These are phyloP conservation scores for Caenorhabditis latens DNA, from an alignment of 1,140 invertebrate genomes.

Conservation along the genomic window DNA sequence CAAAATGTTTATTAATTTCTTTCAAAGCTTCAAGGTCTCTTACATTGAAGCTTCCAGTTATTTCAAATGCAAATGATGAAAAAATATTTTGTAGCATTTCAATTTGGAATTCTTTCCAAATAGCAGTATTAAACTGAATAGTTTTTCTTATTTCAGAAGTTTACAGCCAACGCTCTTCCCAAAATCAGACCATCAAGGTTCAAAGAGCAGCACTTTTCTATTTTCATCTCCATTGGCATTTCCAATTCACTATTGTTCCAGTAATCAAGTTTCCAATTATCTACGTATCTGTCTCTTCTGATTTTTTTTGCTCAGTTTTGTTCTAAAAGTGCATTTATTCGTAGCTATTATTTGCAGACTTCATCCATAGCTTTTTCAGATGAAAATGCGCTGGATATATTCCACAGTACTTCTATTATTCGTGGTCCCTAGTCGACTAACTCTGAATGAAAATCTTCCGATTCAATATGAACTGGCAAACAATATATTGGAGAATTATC, in stretches of 20 bases:
- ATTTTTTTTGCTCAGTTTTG: neutral
- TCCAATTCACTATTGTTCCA: neutral
- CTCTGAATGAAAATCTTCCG: neutral
- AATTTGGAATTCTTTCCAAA: too few relatives aligned
- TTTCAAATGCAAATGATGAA: too few relatives aligned
- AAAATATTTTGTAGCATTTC: too few relatives aligned
- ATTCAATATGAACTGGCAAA: conserved; percentile 48
- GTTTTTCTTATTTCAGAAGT: too few relatives aligned
- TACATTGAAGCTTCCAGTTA: too few relatives aligned
- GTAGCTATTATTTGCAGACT: too few relatives aligned
- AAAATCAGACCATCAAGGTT: neutral
- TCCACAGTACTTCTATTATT: neutral
- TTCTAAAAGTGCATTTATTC: neutral
- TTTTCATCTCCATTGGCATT: neutral
- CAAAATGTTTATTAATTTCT: too few relatives aligned
- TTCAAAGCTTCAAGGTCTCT: too few relatives aligned
- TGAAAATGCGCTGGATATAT: neutral
- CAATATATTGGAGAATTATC: conserved; percentile 62
- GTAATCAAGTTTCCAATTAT: conserved; percentile 1
- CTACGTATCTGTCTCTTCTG: neutral
- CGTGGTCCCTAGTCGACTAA: neutral
- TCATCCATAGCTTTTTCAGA: neutral
- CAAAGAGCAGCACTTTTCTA: neutral
- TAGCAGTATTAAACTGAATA: too few relatives aligned
- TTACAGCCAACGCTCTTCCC: too few relatives aligned